Base-by-base conservation (phyloP, 1,140 invertebrate genomes). In the Varroa destructor region DNA sequence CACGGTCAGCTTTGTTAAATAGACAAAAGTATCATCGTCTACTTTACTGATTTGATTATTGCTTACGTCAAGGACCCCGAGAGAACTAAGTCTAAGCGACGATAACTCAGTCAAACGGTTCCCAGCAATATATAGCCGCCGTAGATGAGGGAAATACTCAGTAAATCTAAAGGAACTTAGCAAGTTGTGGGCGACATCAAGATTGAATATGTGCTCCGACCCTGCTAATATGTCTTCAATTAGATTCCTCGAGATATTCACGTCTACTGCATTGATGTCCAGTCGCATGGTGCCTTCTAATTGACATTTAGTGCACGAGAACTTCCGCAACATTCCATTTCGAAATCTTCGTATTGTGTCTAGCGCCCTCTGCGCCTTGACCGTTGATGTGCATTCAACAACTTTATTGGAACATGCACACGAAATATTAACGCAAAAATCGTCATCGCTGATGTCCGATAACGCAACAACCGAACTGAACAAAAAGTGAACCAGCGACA, bases 401-500 rank as follows among this genome's bases (percentile, higher is more conserved):
- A 46, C 40, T 40, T 8, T 12, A 12, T 14, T 36, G 37, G 3
- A 40, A 37, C 61, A 67, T 3, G 40, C 12, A 46, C 61, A 67
- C 8, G 61, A 40, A 12, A 67, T 12, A 67, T 8, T 40, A 43
- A 46, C 36, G 61, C 61, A 67, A 1, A 40, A 12, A 46, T 67
- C 61, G 1, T n/a, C 61, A 67, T 67, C 61, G 12, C 46, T n/a
- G 10, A 46, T 46, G 14, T n/a, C 36, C 2, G 14, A 67, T 14
- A n/a, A 37, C 46, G 40, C 61, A 46, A 67, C 10, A 58, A 58
- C 57, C 3, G 40, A 42, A 12, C 6, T 3, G 3, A 67, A 37
- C 77, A 83, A 85, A 74, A 85, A 86, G 8, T 87, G 85, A 77
- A 89, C 89, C 77, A 87, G 87, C 1, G 86, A 87, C 76, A 8